Conservation (phyloP, 1,140 invertebrate species). For the Nylanderia fulva region DNA sequence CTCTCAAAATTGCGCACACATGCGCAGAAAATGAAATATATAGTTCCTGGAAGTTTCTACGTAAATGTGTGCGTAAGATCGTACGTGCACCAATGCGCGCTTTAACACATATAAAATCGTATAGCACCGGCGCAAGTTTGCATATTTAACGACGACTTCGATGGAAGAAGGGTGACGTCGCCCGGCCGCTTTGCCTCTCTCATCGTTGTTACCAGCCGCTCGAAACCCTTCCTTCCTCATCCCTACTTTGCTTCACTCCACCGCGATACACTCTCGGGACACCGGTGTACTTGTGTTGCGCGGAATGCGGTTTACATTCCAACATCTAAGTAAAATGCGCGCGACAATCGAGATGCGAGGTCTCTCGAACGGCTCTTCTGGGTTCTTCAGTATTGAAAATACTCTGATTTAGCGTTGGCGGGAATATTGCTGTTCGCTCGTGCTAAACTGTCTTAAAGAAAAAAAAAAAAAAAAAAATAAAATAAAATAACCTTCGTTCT, state of each 20-base stretch:
- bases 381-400: slow-evolving; percentile 28
- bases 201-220: neutral
- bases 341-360: slow-evolving; percentile 34
- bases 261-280: slow-evolving; percentile 49
- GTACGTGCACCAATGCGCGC: neutral
- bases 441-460: neutral
- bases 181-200: neutral
- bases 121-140: slow-evolving; percentile 34
- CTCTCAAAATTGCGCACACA: slow-evolving; percentile 49
- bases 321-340: slow-evolving; percentile 60
- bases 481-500: too few relatives aligned
- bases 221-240: neutral
- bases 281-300: slow-evolving; percentile 42
- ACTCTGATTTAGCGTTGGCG: slow-evolving; percentile 3
- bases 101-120: neutral
- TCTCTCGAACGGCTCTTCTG: neutral
- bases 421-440: slow-evolving; percentile 21
- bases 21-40: slow-evolving; percentile 61
- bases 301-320: slow-evolving; percentile 73
- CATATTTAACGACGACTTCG: slow-evolving; percentile 64
- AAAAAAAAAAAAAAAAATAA: too few relatives aligned
- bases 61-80: neutral
- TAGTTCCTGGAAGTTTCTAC: slow-evolving; percentile 64
- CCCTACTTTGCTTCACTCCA: slow-evolving; percentile 22
- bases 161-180: slow-evolving; percentile 42